These are phyloP conservation scores for Heliconius erato DNA, from an alignment of 2,888 invertebrate species.

Conservation along the genomic window DNA sequence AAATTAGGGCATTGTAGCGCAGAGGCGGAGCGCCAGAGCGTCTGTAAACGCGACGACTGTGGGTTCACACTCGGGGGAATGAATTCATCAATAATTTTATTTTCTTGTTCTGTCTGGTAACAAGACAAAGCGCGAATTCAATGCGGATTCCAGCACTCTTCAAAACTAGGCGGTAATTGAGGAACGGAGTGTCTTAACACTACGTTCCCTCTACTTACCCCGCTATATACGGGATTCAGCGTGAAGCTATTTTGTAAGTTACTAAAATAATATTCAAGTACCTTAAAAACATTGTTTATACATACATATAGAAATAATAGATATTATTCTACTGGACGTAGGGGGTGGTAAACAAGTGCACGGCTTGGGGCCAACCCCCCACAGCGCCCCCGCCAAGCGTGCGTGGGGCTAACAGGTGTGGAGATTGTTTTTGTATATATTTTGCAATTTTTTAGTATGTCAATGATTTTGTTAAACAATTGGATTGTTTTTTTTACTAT, in stretches of 20 bases:
- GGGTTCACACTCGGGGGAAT: too few species aligned
- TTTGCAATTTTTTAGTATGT: constrained; percentile 27
- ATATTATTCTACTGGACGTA: constrained; percentile 24
- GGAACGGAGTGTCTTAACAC: neutral
- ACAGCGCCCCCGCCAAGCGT: constrained; percentile 49
- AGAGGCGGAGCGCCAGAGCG: too few species aligned
- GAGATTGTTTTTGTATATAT: constrained; percentile 41
- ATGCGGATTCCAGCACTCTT: too few species aligned
- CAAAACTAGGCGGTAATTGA: too few species aligned
- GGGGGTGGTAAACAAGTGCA: constrained; percentile 40
- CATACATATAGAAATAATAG: neutral
- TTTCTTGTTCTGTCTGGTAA: too few species aligned
- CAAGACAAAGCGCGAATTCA: too few species aligned
- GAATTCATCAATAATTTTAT: too few species aligned
- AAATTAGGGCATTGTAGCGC: too few species aligned
- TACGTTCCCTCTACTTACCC: neutral
- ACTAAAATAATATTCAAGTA: neutral
- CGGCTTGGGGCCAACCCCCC: constrained; percentile 50
- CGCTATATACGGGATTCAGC: too few species aligned
- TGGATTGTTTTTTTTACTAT: neutral
- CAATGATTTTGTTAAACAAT: neutral
- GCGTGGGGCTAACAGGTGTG: constrained; percentile 51
- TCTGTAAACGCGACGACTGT: too few species aligned
- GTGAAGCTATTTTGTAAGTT: neutral
- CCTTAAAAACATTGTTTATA: neutral